Conservation (phyloP, 2,113 vertebrate genomes). For the Sterna hirundo region DNA sequence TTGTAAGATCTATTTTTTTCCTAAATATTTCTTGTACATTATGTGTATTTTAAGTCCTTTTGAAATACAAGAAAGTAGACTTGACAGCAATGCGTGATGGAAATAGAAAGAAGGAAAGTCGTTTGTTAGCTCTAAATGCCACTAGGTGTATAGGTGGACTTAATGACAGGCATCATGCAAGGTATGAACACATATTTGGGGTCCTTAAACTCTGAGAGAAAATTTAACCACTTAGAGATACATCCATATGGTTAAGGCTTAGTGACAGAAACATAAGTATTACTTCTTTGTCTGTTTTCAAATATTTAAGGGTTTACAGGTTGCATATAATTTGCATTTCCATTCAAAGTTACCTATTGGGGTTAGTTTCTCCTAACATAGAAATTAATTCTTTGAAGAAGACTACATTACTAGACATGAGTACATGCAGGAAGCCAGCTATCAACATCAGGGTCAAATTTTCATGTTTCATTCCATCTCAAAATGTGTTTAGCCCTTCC, state of each 20-base stretch:
- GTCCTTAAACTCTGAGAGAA: neutral
- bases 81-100: neutral
- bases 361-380: neutral
- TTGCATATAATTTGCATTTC: neutral
- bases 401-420: neutral
- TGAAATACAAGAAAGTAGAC: neutral
- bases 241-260: neutral
- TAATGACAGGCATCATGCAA: neutral
- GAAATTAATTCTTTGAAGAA: neutral
- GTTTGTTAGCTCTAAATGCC: neutral
- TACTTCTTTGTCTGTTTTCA: neutral
- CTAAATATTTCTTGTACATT: neutral
- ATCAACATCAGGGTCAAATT: neutral
- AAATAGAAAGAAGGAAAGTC: neutral
- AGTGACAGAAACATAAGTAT: neutral
- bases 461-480: neutral
- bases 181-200: neutral
- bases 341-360: neutral
- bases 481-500: neutral
- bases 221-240: neutral
- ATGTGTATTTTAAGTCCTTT: neutral
- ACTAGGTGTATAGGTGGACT: neutral
- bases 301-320: neutral
- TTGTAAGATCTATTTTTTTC: neutral
- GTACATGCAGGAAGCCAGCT: neutral